Evolutionary conservation across 2,113 vertebrate genomes (phyloP).

Genomic region (Speoplatyrhinus poulsoni): DNA sequence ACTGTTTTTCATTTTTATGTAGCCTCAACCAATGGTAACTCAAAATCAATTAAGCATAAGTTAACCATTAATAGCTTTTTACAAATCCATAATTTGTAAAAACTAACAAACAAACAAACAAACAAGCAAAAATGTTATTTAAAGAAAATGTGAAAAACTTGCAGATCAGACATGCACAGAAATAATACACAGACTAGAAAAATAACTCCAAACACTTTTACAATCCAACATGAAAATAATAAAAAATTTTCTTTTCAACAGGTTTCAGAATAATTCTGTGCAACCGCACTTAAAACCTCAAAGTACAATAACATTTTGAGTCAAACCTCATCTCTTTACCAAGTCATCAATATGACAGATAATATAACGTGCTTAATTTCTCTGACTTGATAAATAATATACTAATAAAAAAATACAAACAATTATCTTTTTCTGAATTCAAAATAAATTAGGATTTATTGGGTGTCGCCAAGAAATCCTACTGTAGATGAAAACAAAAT

Average conservation of each 20-base stretch:
- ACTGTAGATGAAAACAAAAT: slow-evolving; percentile 23
- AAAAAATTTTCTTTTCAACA: slow-evolving; percentile 51
- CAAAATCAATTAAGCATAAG: slow-evolving; percentile 20
- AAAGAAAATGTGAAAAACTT: no score
- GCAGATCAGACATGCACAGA: no score
- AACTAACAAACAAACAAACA: slow-evolving; percentile 1
- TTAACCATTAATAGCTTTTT: slow-evolving; percentile 28
- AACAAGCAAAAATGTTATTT: background rate
- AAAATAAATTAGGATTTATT: slow-evolving; percentile 41
- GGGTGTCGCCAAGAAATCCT: slow-evolving; percentile 54
- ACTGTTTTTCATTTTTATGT: slow-evolving; percentile 15
- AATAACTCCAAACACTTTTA: slow-evolving; percentile 53
- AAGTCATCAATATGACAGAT: slow-evolving; percentile 25
- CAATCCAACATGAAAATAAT: slow-evolving; percentile 68
- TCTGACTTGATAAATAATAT: slow-evolving; percentile 62
- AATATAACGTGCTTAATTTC: slow-evolving; percentile 32
- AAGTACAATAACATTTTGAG: slow-evolving; percentile 42
- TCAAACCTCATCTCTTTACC: slow-evolving; percentile 33
- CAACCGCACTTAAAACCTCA: slow-evolving; percentile 41
- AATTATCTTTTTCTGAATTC: slow-evolving; percentile 55
- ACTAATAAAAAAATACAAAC: slow-evolving; percentile 68
- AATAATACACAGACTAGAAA: slow-evolving; percentile 5
- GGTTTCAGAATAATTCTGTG: slow-evolving; percentile 52
- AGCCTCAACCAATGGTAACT: slow-evolving; percentile 27
- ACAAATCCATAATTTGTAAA: slow-evolving; percentile 1